These are phyloP conservation scores for Ennomos erosarius DNA, from an alignment of 2,888 invertebrate species.

Conservation along the genomic window DNA sequence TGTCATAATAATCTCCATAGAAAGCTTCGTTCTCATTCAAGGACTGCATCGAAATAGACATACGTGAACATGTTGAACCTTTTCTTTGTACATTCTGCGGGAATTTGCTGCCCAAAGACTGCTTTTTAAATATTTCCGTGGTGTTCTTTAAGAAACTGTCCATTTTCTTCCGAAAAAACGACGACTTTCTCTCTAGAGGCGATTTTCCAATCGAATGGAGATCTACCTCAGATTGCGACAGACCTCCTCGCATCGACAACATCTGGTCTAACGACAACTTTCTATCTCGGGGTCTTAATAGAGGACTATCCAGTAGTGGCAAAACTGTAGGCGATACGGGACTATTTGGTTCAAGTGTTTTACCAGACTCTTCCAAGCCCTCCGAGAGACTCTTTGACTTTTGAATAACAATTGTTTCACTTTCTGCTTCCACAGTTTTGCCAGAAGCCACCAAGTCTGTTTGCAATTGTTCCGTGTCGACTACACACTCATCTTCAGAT, in stretches of 20 bases:
- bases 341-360: constrained; percentile 30
- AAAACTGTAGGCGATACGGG: constrained; percentile 25
- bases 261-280: constrained; percentile 76
- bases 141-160: constrained; percentile 78
- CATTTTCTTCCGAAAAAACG: constrained; percentile 78
- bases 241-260: constrained; percentile 61
- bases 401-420: constrained; percentile 27
- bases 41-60: constrained; percentile 73
- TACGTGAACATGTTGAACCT: constrained; percentile 51
- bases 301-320: constrained; percentile 35
- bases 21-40: constrained; percentile 56
- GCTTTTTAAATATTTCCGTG: constrained; percentile 72
- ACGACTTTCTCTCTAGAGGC: constrained; percentile 75
- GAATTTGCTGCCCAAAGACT: constrained; percentile 54
- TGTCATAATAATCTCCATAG: constrained; percentile 44
- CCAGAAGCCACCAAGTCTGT: constrained; percentile 20
- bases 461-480: constrained; percentile 27
- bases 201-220: constrained; percentile 74
- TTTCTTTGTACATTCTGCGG: constrained; percentile 53
- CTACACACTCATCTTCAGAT: constrained; percentile 29
- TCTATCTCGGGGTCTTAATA: constrained; percentile 55
- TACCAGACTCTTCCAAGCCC: constrained; percentile 36
- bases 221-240: constrained; percentile 77
- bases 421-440: constrained; percentile 24
- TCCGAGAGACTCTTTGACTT: constrained; percentile 49